phyloP scores from a whole-genome alignment of 2,113 vertebrate species.

The Eleginops maclovinus region DNA sequence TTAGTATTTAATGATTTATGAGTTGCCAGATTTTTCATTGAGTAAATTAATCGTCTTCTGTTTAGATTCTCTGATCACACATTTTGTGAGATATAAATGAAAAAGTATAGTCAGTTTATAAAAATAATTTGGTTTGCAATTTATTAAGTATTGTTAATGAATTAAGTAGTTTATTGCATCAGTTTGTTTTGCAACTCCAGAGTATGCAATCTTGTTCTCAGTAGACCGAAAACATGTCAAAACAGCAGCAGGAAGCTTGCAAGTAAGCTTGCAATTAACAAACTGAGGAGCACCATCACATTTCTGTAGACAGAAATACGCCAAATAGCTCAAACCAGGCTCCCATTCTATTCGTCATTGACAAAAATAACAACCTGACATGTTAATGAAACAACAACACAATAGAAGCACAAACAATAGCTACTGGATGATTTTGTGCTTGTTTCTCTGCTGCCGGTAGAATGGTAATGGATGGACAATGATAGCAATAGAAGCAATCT shows the following conservation, averaged over 20 bases:
- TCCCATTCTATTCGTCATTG: constrained; percentile 40
- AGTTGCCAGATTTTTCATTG: not conserved
- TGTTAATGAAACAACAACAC: constrained; percentile 54
- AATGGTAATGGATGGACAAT: constrained; percentile 70
- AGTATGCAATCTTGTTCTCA: constrained; percentile 22
- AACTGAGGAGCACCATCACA: constrained; percentile 8
- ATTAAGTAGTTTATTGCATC: constrained; percentile 23
- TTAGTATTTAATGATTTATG: not conserved
- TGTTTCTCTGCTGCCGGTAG: constrained; percentile 33
- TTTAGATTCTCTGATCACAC: constrained; percentile 7
- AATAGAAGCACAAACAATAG: constrained; percentile 46
- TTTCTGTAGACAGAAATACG: constrained; percentile 19
- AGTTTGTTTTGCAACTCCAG: constrained; percentile 38
- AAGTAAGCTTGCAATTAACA: constrained; percentile 60
- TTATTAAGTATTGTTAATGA: constrained; percentile 1
- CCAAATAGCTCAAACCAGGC: constrained; percentile 22
- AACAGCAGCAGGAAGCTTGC: constrained; percentile 47
- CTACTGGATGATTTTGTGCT: constrained; percentile 39
- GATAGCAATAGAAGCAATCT: constrained; percentile 71
- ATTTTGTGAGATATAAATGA: not conserved
- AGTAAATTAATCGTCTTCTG: not conserved
- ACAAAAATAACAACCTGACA: constrained; percentile 54
- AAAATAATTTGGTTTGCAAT: constrained; percentile 8
- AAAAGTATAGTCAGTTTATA: not conserved
- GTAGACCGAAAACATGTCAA: constrained; percentile 49